Conservation (phyloP, 2,888 invertebrate species). For the Julus scandinavius region DNA sequence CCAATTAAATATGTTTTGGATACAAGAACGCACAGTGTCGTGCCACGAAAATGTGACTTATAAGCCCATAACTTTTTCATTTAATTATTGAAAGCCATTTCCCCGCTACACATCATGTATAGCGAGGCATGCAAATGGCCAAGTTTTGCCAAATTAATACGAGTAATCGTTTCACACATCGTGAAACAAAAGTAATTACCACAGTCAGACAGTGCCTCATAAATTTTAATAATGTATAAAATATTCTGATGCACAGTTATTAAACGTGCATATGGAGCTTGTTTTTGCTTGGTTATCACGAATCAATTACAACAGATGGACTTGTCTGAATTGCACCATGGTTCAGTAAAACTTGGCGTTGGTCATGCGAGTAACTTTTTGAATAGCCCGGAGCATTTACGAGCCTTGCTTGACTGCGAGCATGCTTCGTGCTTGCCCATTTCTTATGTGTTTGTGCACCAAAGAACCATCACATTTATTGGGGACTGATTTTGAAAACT, state of each 20-base stretch:
- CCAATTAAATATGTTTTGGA: background rate
- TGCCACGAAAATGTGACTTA: background rate
- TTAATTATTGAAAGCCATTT: background rate
- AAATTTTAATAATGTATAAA: slow-evolving; percentile 29
- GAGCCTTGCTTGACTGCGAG: slow-evolving; percentile 37
- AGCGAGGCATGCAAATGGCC: background rate
- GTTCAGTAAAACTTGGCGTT: background rate
- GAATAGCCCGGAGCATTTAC: slow-evolving; percentile 18
- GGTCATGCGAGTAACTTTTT: slow-evolving; percentile 24
- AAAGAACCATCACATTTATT: slow-evolving; percentile 39
- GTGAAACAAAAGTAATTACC: slow-evolving; percentile 15
- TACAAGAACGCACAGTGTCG: background rate
- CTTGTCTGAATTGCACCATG: background rate
- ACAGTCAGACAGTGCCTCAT: slow-evolving; percentile 19
- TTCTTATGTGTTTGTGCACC: slow-evolving; percentile 45
- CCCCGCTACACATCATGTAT: background rate
- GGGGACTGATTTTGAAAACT: slow-evolving; percentile 35
- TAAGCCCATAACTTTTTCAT: background rate
- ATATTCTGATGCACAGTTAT: background rate
- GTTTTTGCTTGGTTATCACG: background rate
- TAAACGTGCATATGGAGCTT: background rate
- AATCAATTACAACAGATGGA: background rate
- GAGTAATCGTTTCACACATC: slow-evolving; percentile 9
- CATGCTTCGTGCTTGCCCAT: slow-evolving; percentile 45
- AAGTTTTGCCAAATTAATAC: background rate